Evolutionary conservation across 2,797 vertebrate genomes (phyloP).

Genomic region (Pyrrhura leucotis): DNA sequence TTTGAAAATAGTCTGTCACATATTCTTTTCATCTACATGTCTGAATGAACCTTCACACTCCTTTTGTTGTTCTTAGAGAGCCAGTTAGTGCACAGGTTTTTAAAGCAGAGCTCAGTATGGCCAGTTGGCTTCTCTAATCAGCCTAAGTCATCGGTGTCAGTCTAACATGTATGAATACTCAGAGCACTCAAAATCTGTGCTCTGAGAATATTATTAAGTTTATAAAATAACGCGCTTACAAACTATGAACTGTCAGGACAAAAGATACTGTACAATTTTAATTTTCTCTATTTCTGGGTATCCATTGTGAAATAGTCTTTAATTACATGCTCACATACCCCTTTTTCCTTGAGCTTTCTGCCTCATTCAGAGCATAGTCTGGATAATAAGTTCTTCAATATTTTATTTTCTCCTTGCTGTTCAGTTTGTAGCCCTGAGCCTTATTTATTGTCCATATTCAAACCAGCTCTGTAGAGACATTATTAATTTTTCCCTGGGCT

Average conservation of each 20-base stretch:
- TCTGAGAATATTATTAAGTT: not conserved
- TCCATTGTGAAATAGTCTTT: not conserved
- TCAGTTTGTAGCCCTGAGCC: not conserved
- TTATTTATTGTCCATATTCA: not conserved
- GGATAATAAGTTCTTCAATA: not conserved
- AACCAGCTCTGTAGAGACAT: not conserved
- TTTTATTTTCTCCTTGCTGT: not conserved
- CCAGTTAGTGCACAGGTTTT: constrained; percentile 1
- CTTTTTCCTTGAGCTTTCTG: not conserved
- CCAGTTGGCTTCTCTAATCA: not conserved
- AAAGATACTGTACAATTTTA: not conserved
- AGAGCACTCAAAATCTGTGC: not conserved
- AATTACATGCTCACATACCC: not conserved
- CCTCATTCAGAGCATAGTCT: not conserved
- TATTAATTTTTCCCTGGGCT: not conserved
- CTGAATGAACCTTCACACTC: constrained; percentile 25
- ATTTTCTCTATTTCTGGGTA: not conserved
- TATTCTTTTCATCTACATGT: not conserved
- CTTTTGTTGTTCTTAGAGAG: constrained; percentile 19
- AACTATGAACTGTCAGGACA: not conserved
- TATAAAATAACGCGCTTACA: not conserved
- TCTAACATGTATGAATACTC: not conserved
- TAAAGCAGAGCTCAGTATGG: not conserved
- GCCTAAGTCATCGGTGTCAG: not conserved
- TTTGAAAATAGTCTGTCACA: constrained; percentile 9